Evolutionary conservation across 2,888 invertebrate genomes (phyloP), one percentile per base, ranked within the genome.

Genomic region (Crematogaster levior): DNA sequence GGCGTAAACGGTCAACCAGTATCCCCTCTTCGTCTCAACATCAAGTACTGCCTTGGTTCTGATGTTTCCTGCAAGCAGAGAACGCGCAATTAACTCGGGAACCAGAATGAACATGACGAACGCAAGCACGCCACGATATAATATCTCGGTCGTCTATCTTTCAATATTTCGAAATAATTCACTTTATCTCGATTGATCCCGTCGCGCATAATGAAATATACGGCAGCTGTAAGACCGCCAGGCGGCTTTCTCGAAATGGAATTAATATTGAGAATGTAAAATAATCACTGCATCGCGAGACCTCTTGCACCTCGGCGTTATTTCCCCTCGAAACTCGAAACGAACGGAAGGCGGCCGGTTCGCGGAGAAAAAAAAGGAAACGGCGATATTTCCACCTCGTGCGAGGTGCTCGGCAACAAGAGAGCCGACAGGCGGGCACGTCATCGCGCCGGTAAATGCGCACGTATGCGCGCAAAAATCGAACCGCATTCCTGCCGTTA

Each of bases 1-100:
- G 5, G 99, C 99, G 94, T 97, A 97, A 77, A 99, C 96, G 10
- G 98, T 98, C 86, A 99, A 95, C 99, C 99, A 99, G 95, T 98
- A 99, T 93, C 97, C 97, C 48, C 97, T 95, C 91, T 97, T 97
- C 2, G 97, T 96, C 95, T 99, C 99, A 81, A 98, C 96, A 95
- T 99, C 99, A 92, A 99, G 95, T 61, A 97, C 96, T 3, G 97
- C 97, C 92, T 97, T 95, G 1, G 99, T 99, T 86, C 97, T 96
- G 90, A 99, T 97, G 72, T 96, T 96, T 85, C 99, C 99, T 98
- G 95, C 9, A 90, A 85, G 91, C 90, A 86, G 84, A 70, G 30
- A n/a, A 66, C 40, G 18, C 37, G 56, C 72, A 56, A 79, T 79
- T 79, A 79, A 79, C 30, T 79, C 43, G 9, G 7, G 43, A 77